phyloP scores from a whole-genome alignment of 2,888 invertebrate species.

The Beris morrisii region DNA sequence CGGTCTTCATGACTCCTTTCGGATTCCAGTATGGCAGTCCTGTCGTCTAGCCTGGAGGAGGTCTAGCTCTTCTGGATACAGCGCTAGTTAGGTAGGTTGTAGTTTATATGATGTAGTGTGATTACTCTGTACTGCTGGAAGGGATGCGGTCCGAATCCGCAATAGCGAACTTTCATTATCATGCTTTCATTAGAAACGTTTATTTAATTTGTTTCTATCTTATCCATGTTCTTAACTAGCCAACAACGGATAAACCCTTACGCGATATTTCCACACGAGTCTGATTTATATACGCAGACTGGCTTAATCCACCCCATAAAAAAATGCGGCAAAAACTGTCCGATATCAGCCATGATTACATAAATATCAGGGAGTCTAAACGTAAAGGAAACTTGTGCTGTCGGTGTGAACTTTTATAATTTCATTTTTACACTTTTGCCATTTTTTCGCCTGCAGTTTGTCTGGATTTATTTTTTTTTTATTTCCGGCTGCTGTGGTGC shows the following conservation, averaged over 20 bases:
- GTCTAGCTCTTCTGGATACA: not conserved
- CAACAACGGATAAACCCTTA: not conserved
- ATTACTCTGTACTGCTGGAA: not conserved
- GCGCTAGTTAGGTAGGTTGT: not conserved
- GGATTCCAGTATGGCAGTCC: not conserved
- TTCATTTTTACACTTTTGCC: constrained; percentile 27
- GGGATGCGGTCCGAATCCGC: constrained; percentile 18
- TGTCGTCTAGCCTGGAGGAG: constrained; percentile 7
- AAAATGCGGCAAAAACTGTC: not conserved
- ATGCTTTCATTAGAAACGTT: constrained; percentile 19
- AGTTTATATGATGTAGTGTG: not conserved
- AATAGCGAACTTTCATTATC: constrained; percentile 27
- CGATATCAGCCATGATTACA: no score
- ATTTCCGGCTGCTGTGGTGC: no score
- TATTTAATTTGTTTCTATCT: constrained; percentile 24
- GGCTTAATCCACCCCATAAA: not conserved
- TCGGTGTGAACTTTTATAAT: constrained; percentile 29
- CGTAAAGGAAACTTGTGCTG: not conserved
- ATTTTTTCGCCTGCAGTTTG: not conserved
- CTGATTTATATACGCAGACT: not conserved
- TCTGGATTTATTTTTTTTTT: no score
- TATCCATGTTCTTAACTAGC: not conserved
- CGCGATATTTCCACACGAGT: not conserved
- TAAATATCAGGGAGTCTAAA: constrained; percentile 3
- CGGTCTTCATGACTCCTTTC: constrained; percentile 13